phyloP scores from a whole-genome alignment of 2,888 invertebrate genomes.

The Plebejus argus region DNA sequence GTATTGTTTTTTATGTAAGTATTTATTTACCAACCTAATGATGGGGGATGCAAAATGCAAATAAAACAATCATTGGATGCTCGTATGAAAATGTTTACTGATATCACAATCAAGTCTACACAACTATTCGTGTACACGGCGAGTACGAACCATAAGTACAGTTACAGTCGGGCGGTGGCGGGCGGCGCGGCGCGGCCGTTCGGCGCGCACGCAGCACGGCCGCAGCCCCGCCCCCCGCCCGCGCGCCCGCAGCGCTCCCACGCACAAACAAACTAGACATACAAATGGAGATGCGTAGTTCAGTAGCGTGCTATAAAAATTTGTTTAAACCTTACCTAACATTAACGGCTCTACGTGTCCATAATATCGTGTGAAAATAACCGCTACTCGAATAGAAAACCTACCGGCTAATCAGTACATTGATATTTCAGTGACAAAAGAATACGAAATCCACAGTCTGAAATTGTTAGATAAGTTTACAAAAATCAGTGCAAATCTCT shows the following conservation, averaged over 20 bases:
- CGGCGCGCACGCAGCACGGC: background rate
- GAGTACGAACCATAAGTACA: constrained; percentile 65
- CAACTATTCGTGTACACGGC: constrained; percentile 72
- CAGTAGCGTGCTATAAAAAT: constrained; percentile 64
- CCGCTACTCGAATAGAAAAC: constrained; percentile 53
- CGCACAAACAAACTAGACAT: constrained; percentile 41
- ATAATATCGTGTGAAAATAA: constrained; percentile 50
- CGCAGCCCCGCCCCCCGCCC: background rate
- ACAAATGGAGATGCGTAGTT: constrained; percentile 57
- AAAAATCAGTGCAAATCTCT: constrained; percentile 33
- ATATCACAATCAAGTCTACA: constrained; percentile 81
- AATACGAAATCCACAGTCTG: constrained; percentile 33
- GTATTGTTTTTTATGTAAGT: background rate
- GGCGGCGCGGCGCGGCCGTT: background rate
- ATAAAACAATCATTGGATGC: constrained; percentile 68
- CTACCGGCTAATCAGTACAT: constrained; percentile 58
- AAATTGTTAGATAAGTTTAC: constrained; percentile 35
- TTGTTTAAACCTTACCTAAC: constrained; percentile 52
- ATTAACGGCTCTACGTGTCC: constrained; percentile 48
- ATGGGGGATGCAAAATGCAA: constrained; percentile 40
- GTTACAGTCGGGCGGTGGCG: constrained; percentile 49
- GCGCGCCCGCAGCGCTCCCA: background rate
- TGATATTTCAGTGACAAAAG: constrained; percentile 38
- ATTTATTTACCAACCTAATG: background rate
- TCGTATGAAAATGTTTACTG: constrained; percentile 82